phyloP scores from a whole-genome alignment of 1,140 invertebrate genomes.

The Drosophila erecta region DNA sequence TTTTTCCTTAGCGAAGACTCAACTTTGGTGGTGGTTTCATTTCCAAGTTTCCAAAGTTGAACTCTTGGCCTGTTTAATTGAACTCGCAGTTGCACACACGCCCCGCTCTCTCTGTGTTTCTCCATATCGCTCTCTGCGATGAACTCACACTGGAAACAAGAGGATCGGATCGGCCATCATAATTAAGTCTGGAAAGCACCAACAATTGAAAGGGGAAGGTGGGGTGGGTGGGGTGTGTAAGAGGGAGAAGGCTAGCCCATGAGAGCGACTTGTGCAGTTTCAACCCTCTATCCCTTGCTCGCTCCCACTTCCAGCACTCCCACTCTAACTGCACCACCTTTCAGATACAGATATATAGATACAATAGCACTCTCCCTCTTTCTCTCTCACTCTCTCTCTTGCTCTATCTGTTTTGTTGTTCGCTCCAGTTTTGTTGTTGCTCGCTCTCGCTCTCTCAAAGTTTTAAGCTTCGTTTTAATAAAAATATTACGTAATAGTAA shows the following conservation, averaged over 20 bases:
- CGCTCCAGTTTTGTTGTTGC: slow-evolving; percentile 55
- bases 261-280: slow-evolving; percentile 39
- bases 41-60: slow-evolving; percentile 52
- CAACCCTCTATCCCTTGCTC: slow-evolving; percentile 16
- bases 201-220: background rate
- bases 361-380: slow-evolving; percentile 8
- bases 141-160: slow-evolving; percentile 41
- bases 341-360: slow-evolving; percentile 28
- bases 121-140: slow-evolving; percentile 22
- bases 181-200: slow-evolving; percentile 32
- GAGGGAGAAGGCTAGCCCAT: slow-evolving; percentile 7
- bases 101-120: slow-evolving; percentile 27
- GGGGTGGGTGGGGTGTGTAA: slow-evolving; percentile 1
- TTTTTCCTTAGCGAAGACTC: slow-evolving; percentile 41
- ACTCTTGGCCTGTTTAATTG: slow-evolving; percentile 69
- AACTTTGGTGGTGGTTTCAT: slow-evolving; percentile 55
- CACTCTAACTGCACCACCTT: slow-evolving; percentile 34
- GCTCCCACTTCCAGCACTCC: background rate
- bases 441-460: slow-evolving; percentile 42
- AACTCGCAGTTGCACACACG: slow-evolving; percentile 70
- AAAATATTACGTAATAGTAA: slow-evolving; percentile 82
- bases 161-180: slow-evolving; percentile 38
- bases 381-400: background rate
- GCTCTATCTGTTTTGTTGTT: slow-evolving; percentile 16
- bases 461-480: slow-evolving; percentile 79